Evolutionary conservation across 2,113 vertebrate genomes (phyloP), one percentile per base, ranked within the genome.

Genomic region (Apodemus speciosus): DNA sequence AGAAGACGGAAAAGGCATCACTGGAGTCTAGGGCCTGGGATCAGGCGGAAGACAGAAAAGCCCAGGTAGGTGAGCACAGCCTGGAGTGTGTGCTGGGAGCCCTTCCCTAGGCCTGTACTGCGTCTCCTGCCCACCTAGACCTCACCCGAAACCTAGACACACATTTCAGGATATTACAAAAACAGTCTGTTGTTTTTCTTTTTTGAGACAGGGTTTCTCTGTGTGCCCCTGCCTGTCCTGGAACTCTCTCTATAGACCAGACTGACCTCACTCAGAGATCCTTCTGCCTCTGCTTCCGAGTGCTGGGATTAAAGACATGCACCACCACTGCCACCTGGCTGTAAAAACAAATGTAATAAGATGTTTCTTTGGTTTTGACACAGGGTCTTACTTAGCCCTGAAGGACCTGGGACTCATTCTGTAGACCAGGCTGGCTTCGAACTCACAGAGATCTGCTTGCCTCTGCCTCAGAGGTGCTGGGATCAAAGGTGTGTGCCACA

Each of bases 11-110:
- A 60, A 98, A 98, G 93, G 97, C 98, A 0, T 91, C 97, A 23
- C 60, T 98, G 96, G 95, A 98, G 92, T 98, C 98, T 6, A 94
- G 94, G 9, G 98, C 98, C 53, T 98, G 98, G 98, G 98, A 98
- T 27, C 98, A 98, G 86, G 96, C 93, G 1, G 95, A 97, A 14
- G 98, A 98, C 49, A 89, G 92, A 5, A 98, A 98, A 92, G 97
- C 98, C n/a, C 98, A 98, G 98, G 98, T 98, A 14, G 46, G 84
- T 16, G 13, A 25, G 84, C 46, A 1, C 64, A 71, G 84, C 32
- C 30, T 32, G 40, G 38, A 15, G 25, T 11, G 18, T 58, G 58
- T 23, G 13, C 8, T 30, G 15, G 25, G 46, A 25, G 35, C 2
- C 43, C 64, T 38, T 4, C 56, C 35, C 60, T 7, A 3, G 43